Percentiles rank a stretch among this genome's conserved stretches.
phyloP scores from a whole-genome alignment of 2,113 vertebrate species.

The Piaya cayana region DNA sequence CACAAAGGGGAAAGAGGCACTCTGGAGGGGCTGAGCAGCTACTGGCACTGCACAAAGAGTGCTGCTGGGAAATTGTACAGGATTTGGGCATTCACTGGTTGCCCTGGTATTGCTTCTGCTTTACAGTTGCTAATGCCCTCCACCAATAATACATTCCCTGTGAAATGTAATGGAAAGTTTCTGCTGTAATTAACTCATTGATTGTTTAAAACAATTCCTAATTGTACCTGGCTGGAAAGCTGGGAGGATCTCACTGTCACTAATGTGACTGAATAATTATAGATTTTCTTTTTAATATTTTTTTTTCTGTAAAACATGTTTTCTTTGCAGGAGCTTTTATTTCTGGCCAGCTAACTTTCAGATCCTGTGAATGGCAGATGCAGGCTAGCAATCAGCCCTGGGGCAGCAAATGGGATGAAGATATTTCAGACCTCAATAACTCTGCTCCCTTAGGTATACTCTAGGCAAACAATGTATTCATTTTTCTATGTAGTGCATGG shows the following conservation, averaged over 20 bases:
- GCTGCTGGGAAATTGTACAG: not conserved
- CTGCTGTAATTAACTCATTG: slow-evolving; percentile 17
- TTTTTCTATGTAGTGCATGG: not conserved
- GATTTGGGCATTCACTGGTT: not conserved
- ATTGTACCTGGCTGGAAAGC: slow-evolving; percentile 37
- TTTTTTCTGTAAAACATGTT: not conserved
- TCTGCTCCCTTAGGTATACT: slow-evolving; percentile 5
- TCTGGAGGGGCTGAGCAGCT: not conserved
- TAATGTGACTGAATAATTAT: slow-evolving; percentile 17
- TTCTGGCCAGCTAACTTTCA: slow-evolving; percentile 41
- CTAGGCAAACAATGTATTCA: not conserved
- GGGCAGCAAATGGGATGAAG: not conserved
- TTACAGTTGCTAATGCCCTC: not conserved
- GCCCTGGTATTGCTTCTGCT: not conserved
- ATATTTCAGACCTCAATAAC: slow-evolving; percentile 29
- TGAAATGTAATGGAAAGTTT: slow-evolving; percentile 1
- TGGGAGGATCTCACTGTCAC: slow-evolving; percentile 30
- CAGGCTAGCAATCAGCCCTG: slow-evolving; percentile 5
- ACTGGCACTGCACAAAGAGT: not conserved
- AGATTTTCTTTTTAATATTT: not conserved
- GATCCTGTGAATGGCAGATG: not conserved
- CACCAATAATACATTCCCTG: not conserved
- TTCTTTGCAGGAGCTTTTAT: slow-evolving; percentile 37
- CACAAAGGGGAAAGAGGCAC: not conserved
- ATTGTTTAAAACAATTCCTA: slow-evolving; percentile 48